Base-by-base conservation (phyloP, 2,113 vertebrate genomes). In the Poecilia latipinna region DNA sequence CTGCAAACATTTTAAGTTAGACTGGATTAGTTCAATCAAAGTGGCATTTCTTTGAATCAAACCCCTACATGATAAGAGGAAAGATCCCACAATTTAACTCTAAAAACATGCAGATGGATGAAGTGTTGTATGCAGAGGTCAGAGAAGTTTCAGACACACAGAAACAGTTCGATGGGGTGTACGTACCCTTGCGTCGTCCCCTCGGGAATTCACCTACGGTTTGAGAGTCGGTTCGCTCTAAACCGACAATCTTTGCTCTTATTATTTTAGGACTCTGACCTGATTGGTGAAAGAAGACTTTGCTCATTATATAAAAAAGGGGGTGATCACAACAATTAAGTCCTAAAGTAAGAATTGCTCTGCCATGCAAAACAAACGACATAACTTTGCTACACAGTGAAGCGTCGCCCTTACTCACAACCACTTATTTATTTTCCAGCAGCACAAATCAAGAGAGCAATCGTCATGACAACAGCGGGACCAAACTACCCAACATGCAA, bases 191-290 rank as follows among this genome's bases (percentile, higher is more conserved):
- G 73, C 93, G 94, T 94, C 96, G 96, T 96, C 96, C 88, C 75
- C 80, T 95, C 87, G 96, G 93, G 95, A 98, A 97, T 93, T 98
- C 98, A 95, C 97, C 97, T 97, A 99, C 90, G 96, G 97, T 99
- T 97, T 99, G 97, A 95, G 98, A 99, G 96, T 98, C 98, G 91
- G 96, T 98, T 97, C 97, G 96, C 96, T 97, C 97, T 97, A 99
- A 98, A 97, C 95, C 95, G 92, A 97, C 95, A 93, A 95, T 95
- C 95, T 98, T 98, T 96, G 96, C 95, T 97, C 97, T 97, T 97
- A 98, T 97, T 97, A 98, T 97, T 98, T 98, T 99, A 96, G 98
- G 98, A 94, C 98, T 99, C 91, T 99, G 97, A 99, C 97, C 97
- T 99, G 96, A 97, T 98, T 97, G 97, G 96, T 93, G 96, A 95